Percentiles rank a stretch among this genome's conserved stretches.
These are phyloP conservation scores for Holocentrus rufus DNA, from an alignment of 2,797 vertebrate species.

Conservation along the genomic window DNA sequence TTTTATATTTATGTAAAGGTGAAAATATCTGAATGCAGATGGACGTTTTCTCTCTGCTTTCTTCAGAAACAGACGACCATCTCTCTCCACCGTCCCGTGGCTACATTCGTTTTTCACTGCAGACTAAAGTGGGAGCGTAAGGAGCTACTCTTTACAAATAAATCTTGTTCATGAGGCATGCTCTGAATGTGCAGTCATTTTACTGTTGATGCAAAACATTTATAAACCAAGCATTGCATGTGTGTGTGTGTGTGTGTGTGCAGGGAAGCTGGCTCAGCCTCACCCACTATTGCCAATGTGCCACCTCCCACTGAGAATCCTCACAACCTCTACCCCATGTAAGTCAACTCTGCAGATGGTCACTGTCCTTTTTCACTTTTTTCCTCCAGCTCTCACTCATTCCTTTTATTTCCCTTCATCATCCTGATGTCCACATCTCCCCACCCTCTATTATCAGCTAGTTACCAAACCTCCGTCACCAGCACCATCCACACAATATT, in stretches of 20 bases:
- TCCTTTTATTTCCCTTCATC: not conserved
- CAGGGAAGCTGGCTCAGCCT: slow-evolving; percentile 60
- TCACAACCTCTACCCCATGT: slow-evolving; percentile 46
- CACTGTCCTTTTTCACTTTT: slow-evolving; percentile 2
- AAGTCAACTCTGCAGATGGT: slow-evolving; percentile 36
- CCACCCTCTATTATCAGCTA: too few species aligned
- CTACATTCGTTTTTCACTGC: slow-evolving; percentile 75
- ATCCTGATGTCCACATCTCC: not conserved
- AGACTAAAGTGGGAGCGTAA: slow-evolving; percentile 75
- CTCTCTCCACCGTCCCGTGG: slow-evolving; percentile 10
- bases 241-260: not conserved
- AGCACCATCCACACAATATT: too few species aligned
- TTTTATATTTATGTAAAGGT: not conserved
- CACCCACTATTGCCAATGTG: not conserved
- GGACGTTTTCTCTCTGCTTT: slow-evolving; percentile 9
- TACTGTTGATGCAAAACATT: not conserved
- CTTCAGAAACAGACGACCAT: slow-evolving; percentile 59
- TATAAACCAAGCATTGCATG: not conserved
- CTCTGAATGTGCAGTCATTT: not conserved
- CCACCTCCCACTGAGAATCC: slow-evolving; percentile 33
- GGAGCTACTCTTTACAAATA: slow-evolving; percentile 26
- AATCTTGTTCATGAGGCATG: not conserved
- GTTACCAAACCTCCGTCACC: not conserved
- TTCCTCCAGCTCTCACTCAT: not conserved
- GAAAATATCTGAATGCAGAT: not conserved